These are phyloP conservation scores for Brachyalestes nurse DNA, from an alignment of 2,797 vertebrate genomes.

Conservation along the genomic window DNA sequence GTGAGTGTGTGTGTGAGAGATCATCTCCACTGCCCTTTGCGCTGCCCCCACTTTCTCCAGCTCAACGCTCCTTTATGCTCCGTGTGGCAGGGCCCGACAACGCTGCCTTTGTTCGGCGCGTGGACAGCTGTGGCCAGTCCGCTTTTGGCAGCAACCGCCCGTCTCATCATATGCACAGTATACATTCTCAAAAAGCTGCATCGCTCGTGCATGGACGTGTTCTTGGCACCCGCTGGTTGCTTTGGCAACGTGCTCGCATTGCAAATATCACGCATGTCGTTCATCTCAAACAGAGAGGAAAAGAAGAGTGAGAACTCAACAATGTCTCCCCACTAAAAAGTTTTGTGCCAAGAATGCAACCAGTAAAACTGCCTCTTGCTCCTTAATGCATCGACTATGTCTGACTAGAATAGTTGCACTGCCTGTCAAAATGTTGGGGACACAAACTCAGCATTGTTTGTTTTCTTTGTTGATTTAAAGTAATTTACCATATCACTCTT, in stretches of 20 bases:
- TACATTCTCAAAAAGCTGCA: conserved; percentile 27
- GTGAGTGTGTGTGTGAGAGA: background rate
- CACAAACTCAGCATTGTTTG: background rate
- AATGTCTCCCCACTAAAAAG: background rate
- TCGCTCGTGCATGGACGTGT: conserved; percentile 9
- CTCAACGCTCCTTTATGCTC: conserved; percentile 63
- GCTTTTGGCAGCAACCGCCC: conserved; percentile 66
- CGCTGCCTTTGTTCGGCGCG: conserved; percentile 72
- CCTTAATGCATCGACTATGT: background rate
- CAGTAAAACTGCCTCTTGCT: background rate
- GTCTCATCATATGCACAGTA: conserved; percentile 51
- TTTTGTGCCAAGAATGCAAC: background rate
- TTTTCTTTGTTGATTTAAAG: background rate
- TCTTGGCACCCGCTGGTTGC: conserved; percentile 30
- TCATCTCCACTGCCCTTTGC: conserved; percentile 19
- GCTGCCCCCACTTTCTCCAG: conserved; percentile 55
- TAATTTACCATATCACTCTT: too few species aligned
- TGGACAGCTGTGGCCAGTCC: conserved; percentile 73
- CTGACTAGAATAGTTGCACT: background rate
- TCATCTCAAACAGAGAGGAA: conserved; percentile 30
- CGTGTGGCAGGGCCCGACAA: conserved; percentile 67
- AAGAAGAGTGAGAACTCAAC: background rate
- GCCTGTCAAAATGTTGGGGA: background rate
- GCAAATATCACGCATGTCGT: conserved; percentile 7
- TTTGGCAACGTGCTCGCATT: conserved; percentile 23